Conservation (phyloP, 1,140 invertebrate genomes). For the Zaprionus vittiger region DNA sequence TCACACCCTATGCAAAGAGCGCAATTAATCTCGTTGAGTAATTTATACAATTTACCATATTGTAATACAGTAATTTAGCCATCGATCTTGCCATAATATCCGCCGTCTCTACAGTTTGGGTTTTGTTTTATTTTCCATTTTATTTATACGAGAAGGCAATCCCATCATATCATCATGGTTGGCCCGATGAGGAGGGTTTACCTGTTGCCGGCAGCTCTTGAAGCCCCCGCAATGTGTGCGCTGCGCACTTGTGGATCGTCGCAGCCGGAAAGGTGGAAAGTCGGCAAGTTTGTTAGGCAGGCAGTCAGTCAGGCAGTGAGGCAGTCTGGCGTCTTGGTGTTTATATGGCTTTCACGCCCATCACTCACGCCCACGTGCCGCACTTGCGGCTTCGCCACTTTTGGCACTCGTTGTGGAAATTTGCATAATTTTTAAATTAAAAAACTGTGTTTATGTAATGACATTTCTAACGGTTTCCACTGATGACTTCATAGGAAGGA, state of each 20-base stretch:
- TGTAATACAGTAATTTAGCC: constrained; percentile 4
- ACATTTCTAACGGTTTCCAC: constrained; percentile 64
- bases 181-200: constrained; percentile 6
- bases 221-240: constrained; percentile 35
- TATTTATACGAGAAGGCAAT: neutral
- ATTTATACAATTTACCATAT: constrained; percentile 1
- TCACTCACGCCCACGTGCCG: constrained; percentile 62
- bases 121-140: neutral
- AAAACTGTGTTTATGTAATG: constrained; percentile 75
- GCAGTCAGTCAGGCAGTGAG: neutral
- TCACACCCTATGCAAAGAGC: neutral
- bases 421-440: constrained; percentile 79
- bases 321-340: constrained; percentile 30
- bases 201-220: constrained; percentile 45
- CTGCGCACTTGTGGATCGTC: constrained; percentile 12
- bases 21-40: constrained; percentile 2
- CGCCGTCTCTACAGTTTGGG: neutral
- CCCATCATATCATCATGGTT: neutral
- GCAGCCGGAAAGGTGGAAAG: neutral
- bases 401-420: constrained; percentile 38
- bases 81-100: neutral
- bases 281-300: neutral
- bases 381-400: constrained; percentile 20
- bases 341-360: constrained; percentile 59
- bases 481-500: constrained; percentile 74